Base-by-base conservation (phyloP, 2,797 vertebrate genomes). In the Channallabes apus region DNA sequence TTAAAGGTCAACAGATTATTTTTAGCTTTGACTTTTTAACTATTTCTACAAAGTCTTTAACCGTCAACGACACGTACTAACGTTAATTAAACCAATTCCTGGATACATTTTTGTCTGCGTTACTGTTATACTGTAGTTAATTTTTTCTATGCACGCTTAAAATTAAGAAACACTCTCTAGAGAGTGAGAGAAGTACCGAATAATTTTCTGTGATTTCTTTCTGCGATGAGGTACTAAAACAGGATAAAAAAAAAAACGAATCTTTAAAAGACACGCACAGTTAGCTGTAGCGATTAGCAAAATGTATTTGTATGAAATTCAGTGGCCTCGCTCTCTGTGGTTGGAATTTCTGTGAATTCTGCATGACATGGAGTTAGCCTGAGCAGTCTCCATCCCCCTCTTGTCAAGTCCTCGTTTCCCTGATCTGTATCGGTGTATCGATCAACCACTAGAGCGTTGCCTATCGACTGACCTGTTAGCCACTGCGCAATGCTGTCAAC, bases 381-480 rank as follows among this genome's bases (percentile, higher is more conserved):
- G 76, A 71, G 18, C 58, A 18, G 67, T 35, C 27, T 77, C n/a
- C 35, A 54, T 18, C 54, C 46, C 59, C 14, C 22, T 77, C 62
- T 32, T 65, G 29, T 58, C 32, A 56, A 46, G 41, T 46, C 32
- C 69, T 75, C 41, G 12, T 81, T 85, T 81, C 32, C 69, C 58
- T 81, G 84, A 75, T 81, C 78, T 17, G 59, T 75, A 85, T 73
- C 27, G 29, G 77, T 20, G 77, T 85, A 85, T 85, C 2, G 78
- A 85, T 85, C 69, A 72, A 24, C 41, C 14, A 32, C 68, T 81
- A 71, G 69, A 81, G 78, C 68, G 68, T 72, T 81, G 29, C 14
- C 69, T 81, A 85, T 85, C 22, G 84, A 85, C 67, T 71, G 78
- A 51, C 78, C 84, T 46, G 78, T 85, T 85, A 75, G 84, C 84